These are phyloP conservation scores for Microctonus aethiopoides DNA, from an alignment of 2,888 invertebrate species.

Conservation along the genomic window DNA sequence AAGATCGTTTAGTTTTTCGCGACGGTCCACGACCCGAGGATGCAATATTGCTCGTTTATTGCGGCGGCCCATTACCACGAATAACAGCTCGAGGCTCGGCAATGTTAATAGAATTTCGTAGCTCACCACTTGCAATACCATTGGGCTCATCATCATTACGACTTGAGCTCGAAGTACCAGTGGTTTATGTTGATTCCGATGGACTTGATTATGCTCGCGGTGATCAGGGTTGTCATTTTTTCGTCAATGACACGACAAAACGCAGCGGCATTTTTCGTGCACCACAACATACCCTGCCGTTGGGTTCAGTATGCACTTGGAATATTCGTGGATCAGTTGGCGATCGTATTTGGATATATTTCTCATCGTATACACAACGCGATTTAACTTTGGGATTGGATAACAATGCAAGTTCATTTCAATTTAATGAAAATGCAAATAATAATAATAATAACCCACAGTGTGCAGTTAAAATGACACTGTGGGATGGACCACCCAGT, in stretches of 20 bases:
- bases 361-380: constrained; percentile 85
- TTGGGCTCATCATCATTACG: constrained; percentile 78
- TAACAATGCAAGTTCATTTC: constrained; percentile 55
- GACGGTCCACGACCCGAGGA: constrained; percentile 87
- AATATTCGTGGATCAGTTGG: constrained; percentile 82
- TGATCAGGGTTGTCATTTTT: constrained; percentile 63
- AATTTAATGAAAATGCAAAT: constrained; percentile 14
- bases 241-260: constrained; percentile 71
- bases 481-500: constrained; percentile 60
- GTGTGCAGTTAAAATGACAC: constrained; percentile 58
- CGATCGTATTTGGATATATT: constrained; percentile 88
- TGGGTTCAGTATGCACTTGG: constrained; percentile 88
- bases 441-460: constrained; percentile 27
- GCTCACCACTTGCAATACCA: constrained; percentile 85
- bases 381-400: constrained; percentile 70
- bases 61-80: constrained; percentile 87
- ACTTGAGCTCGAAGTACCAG: constrained; percentile 88
- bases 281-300: constrained; percentile 85
- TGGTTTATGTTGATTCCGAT: constrained; percentile 88
- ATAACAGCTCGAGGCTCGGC: constrained; percentile 80
- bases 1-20: constrained; percentile 87
- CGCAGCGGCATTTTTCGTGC: constrained; percentile 80
- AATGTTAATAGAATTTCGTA: constrained; percentile 89
- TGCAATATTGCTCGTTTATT: constrained; percentile 86
- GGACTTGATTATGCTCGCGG: constrained; percentile 83